phyloP scores from a whole-genome alignment of 2,797 vertebrate genomes.

The Esox masquinongy region DNA sequence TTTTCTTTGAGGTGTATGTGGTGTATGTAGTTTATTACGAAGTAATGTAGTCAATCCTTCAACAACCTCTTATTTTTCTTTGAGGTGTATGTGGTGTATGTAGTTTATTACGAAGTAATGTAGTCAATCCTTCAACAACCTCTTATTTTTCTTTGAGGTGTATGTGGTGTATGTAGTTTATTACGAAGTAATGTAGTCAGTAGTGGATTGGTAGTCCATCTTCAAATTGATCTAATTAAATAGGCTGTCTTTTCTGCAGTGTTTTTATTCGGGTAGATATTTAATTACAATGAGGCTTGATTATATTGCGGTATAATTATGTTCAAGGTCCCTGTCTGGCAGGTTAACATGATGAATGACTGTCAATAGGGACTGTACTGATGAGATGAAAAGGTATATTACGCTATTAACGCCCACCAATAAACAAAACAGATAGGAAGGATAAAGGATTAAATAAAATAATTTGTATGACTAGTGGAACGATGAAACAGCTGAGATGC shows the following conservation, averaged over 20 bases:
- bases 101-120: no score
- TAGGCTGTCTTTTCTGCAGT: constrained; percentile 8
- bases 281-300: constrained; percentile 61
- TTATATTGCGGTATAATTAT: constrained; percentile 60
- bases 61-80: no score
- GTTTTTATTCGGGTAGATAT: constrained; percentile 41
- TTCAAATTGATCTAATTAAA: background rate
- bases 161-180: no score
- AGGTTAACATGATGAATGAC: constrained; percentile 61
- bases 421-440: constrained; percentile 26
- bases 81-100: no score
- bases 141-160: no score
- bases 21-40: no score
- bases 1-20: no score
- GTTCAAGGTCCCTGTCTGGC: constrained; percentile 60
- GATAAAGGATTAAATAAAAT: constrained; percentile 19
- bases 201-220: constrained; percentile 4
- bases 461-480: background rate
- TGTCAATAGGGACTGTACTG: constrained; percentile 50
- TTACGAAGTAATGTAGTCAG: no score
- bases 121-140: no score
- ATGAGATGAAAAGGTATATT: constrained; percentile 31
- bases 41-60: no score
- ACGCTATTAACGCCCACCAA: constrained; percentile 24
- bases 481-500: background rate